Evolutionary conservation across 2,888 invertebrate species (phyloP), one percentile per base, ranked within the genome.

Genomic region (Melanostoma scalare): DNA sequence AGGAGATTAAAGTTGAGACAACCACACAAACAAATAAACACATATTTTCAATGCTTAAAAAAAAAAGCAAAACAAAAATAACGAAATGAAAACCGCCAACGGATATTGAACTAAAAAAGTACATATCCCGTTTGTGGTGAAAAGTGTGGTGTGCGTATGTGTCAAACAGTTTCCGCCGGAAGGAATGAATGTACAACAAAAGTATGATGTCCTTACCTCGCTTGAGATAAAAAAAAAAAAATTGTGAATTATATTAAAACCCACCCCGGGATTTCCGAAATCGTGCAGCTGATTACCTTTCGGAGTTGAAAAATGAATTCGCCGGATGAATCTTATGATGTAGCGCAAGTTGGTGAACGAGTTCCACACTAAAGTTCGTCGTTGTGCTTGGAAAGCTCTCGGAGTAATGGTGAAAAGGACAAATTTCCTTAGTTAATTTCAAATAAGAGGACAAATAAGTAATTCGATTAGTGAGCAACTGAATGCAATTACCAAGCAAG

Each of bases 71-170:
- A 56, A 72, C 36, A n/a, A 56, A 72, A 72, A 68, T 68, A 71
- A 75, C 55, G 20, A 61, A 81, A 77, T 81, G 55, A 50, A 78
- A 63, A 78, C 58, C 73, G 82, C 73, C 68, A 69, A 69, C 73
- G 82, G 82, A 82, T 73, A 77, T 82, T 73, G 63, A 69, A 69
- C 50, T 36, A 63, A 68, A 56, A 65, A 74, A 79, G 73, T 52
- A 82, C 67, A 67, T 76, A 67, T 76, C 76, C 80, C 36, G 67
- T 72, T 73, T 40, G 60, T 53, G 77, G 72, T 67, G 33, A 38
- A 72, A 36, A 58, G 36, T 56, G 40, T 6, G 40, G 50, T 38
- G 36, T 42, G 65, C 52, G 67, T 73, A 53, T 42, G 73, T 75
- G 65, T 60, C 72, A 65, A 67, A 50, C 65, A 38, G 42, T 38